A percentile compares a stretch with the other conserved stretches of the same genome.
phyloP scores from a whole-genome alignment of 2,888 invertebrate genomes.

The Crioceris asparagi region DNA sequence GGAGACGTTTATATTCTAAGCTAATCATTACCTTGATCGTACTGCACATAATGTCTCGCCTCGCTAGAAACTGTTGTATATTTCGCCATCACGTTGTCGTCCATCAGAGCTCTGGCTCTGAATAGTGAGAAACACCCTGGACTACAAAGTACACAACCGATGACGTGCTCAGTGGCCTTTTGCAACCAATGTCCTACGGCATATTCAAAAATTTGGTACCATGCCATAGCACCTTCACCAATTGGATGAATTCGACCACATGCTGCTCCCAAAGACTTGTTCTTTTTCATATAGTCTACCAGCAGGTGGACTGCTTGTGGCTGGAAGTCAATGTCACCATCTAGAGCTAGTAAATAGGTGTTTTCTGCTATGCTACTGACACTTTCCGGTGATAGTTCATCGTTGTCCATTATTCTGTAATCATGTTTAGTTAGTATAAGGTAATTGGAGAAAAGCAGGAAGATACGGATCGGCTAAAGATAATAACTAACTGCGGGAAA shows the following conservation, averaged over 20 bases:
- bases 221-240: slow-evolving; percentile 47
- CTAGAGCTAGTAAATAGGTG: slow-evolving; percentile 73
- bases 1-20: not conserved
- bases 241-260: slow-evolving; percentile 86
- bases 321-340: slow-evolving; percentile 84
- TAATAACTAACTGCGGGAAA: too few relatives aligned
- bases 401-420: slow-evolving; percentile 31
- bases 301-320: slow-evolving; percentile 68
- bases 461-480: too few relatives aligned
- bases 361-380: slow-evolving; percentile 56
- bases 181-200: slow-evolving; percentile 90
- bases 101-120: slow-evolving; percentile 80
- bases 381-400: slow-evolving; percentile 36
- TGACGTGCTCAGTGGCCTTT: slow-evolving; percentile 83
- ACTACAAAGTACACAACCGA: slow-evolving; percentile 82
- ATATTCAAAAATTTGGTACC: slow-evolving; percentile 67
- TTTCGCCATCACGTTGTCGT: slow-evolving; percentile 79
- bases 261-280: slow-evolving; percentile 63
- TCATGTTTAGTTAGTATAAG: too few relatives aligned
- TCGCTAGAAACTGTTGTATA: slow-evolving; percentile 71
- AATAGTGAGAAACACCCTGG: slow-evolving; percentile 90
- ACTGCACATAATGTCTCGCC: slow-evolving; percentile 80
- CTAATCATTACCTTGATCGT: slow-evolving; percentile 62
- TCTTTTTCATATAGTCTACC: slow-evolving; percentile 78
- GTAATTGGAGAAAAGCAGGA: too few relatives aligned